Percentiles rank a stretch among this genome's conserved stretches.
Conservation (phyloP, 2,888 invertebrate genomes). For the Chrysotoxum bicinctum region DNA sequence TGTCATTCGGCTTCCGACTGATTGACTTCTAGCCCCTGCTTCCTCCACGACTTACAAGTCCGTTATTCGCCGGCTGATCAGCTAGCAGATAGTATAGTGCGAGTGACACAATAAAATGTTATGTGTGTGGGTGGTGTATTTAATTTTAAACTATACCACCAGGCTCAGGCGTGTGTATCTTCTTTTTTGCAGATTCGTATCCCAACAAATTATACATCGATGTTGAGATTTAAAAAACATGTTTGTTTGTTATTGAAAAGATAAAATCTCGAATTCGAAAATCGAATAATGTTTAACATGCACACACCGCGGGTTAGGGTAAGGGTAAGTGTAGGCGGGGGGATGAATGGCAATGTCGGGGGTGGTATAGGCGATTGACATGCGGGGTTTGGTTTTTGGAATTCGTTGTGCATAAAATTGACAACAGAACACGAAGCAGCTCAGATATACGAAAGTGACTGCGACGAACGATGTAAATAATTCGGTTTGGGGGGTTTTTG, state of each 20-base stretch:
- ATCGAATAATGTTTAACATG: slow-evolving; percentile 73
- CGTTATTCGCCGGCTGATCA: neutral
- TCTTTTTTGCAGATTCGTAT: slow-evolving; percentile 29
- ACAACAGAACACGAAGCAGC: slow-evolving; percentile 48
- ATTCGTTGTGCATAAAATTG: slow-evolving; percentile 72
- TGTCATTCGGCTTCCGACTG: slow-evolving; percentile 64
- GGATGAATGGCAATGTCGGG: slow-evolving; percentile 13
- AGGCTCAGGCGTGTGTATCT: neutral
- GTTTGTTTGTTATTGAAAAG: slow-evolving; percentile 72
- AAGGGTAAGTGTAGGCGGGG: neutral
- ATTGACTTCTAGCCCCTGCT: slow-evolving; percentile 56
- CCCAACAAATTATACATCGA: slow-evolving; percentile 61
- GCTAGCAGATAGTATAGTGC: no score
- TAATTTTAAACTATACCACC: slow-evolving; percentile 33
- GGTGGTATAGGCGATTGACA: slow-evolving; percentile 30
- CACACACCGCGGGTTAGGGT: neutral
- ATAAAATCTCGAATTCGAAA: slow-evolving; percentile 69
- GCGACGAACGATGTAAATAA: slow-evolving; percentile 63
- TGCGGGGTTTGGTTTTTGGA: slow-evolving; percentile 35
- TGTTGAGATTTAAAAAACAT: slow-evolving; percentile 69
- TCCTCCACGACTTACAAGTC: neutral
- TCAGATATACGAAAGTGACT: neutral
- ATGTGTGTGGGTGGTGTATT: neutral
- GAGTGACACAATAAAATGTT: slow-evolving; percentile 46
- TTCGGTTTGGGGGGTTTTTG: slow-evolving; percentile 64